Percentiles rank a stretch among this genome's conserved stretches.
Evolutionary conservation across 2,113 vertebrate species (phyloP).

Genomic region (Anolis sagrei): DNA sequence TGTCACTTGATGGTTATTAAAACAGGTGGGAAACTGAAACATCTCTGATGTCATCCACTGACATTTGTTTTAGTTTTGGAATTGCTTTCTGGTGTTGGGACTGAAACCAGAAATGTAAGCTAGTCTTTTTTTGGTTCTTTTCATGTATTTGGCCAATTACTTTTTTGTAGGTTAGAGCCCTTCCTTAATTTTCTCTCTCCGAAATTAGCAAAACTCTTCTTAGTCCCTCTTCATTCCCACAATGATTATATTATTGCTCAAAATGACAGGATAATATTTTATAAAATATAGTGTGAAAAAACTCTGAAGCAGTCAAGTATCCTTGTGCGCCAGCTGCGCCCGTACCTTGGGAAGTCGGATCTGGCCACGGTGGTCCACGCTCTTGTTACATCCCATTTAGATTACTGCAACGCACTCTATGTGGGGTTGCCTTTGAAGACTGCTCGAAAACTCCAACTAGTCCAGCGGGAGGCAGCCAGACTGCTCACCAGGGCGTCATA

Average conservation of each 20-base stretch:
- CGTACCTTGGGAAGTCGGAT: too few relatives aligned
- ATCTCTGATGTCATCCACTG: not conserved
- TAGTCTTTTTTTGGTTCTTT: too few relatives aligned
- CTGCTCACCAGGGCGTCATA: too few relatives aligned
- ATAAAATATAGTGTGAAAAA: not conserved
- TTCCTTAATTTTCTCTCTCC: not conserved
- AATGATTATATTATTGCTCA: not conserved
- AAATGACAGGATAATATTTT: too few relatives aligned
- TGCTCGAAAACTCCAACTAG: too few relatives aligned
- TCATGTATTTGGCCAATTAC: not conserved
- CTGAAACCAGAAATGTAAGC: not conserved
- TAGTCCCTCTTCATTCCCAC: not conserved
- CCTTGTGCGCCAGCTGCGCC: too few relatives aligned
- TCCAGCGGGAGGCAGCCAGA: too few relatives aligned
- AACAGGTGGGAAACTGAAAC: not conserved
- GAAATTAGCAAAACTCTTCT: not conserved
- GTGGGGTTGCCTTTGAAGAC: too few relatives aligned
- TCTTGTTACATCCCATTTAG: too few relatives aligned
- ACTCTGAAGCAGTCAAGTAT: not conserved
- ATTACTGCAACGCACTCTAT: too few relatives aligned
- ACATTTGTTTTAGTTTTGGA: not conserved
- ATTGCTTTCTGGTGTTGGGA: not conserved
- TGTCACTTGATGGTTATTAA: conserved; percentile 1
- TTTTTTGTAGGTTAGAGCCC: too few relatives aligned
- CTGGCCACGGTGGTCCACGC: too few relatives aligned